Evolutionary conservation across 2,888 invertebrate genomes (phyloP).

Genomic region (Proisotoma minuta): DNA sequence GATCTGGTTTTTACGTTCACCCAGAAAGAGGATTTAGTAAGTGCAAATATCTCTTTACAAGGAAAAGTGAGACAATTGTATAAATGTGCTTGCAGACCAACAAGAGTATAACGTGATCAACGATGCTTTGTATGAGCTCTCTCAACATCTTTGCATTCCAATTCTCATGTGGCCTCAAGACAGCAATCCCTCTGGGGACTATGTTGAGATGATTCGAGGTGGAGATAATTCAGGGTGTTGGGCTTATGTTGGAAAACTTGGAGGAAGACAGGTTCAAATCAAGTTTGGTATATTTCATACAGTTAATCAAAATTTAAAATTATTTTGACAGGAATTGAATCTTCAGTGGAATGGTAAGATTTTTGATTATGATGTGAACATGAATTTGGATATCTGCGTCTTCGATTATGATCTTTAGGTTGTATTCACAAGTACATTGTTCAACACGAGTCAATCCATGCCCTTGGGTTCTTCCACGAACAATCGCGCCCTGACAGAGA

Average conservation of each 20-base stretch:
- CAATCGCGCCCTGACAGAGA: slow-evolving; percentile 32
- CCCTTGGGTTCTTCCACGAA: slow-evolving; percentile 26
- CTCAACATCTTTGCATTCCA: slow-evolving; percentile 20
- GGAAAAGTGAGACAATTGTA: not conserved
- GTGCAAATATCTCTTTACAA: not conserved
- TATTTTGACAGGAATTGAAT: not conserved
- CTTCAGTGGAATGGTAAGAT: slow-evolving; percentile 6
- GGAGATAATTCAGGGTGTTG: slow-evolving; percentile 25
- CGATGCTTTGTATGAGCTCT: slow-evolving; percentile 22
- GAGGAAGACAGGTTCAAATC: slow-evolving; percentile 28
- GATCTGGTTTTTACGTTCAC: not conserved
- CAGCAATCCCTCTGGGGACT: slow-evolving; percentile 26
- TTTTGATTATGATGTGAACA: too few species aligned
- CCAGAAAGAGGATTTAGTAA: not conserved
- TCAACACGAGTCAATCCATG: slow-evolving; percentile 18
- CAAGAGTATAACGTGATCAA: slow-evolving; percentile 17
- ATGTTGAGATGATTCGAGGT: slow-evolving; percentile 22
- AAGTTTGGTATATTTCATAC: too few species aligned
- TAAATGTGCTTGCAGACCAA: not conserved
- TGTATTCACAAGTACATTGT: slow-evolving; percentile 12
- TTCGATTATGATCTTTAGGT: too few species aligned
- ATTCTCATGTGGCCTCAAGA: slow-evolving; percentile 23
- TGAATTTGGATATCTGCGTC: too few species aligned
- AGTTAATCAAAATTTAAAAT: too few species aligned
- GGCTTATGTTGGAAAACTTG: slow-evolving; percentile 28